Evolutionary conservation across 1,140 invertebrate genomes (phyloP).

Genomic region (Armadillidium nasatum): DNA sequence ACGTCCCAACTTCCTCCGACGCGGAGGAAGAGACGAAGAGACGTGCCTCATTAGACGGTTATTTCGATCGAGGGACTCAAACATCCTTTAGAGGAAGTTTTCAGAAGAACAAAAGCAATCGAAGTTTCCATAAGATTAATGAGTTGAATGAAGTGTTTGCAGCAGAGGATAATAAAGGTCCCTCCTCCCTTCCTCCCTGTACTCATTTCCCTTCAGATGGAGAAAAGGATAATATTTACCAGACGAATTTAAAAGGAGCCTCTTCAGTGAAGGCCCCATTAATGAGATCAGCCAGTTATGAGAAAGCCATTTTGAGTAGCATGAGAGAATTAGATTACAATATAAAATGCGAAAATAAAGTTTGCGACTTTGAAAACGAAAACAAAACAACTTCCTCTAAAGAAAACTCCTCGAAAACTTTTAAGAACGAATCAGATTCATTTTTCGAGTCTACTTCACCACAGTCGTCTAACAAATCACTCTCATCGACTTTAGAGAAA

Average conservation of each 20-base stretch:
- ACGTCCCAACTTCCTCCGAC: neutral
- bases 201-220: neutral
- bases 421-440: neutral
- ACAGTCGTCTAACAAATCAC: neutral
- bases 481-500: neutral
- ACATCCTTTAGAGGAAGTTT: neutral
- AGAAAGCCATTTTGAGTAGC: neutral
- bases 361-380: neutral
- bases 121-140: neutral
- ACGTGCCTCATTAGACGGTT: neutral
- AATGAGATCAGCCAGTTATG: neutral
- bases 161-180: neutral
- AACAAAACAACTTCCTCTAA: neutral
- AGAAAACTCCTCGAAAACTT: neutral
- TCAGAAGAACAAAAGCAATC: neutral
- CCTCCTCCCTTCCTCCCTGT: neutral
- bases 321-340: slow-evolving; percentile 2
- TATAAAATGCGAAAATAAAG: slow-evolving; percentile 1
- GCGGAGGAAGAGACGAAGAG: neutral
- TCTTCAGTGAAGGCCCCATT: neutral
- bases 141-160: neutral
- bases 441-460: neutral
- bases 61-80: neutral
- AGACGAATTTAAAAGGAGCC: neutral
- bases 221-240: neutral